A percentile compares a stretch with the other conserved stretches of the same genome.
Evolutionary conservation across 2,888 invertebrate genomes (phyloP).

Genomic region (Epinotia nisella): DNA sequence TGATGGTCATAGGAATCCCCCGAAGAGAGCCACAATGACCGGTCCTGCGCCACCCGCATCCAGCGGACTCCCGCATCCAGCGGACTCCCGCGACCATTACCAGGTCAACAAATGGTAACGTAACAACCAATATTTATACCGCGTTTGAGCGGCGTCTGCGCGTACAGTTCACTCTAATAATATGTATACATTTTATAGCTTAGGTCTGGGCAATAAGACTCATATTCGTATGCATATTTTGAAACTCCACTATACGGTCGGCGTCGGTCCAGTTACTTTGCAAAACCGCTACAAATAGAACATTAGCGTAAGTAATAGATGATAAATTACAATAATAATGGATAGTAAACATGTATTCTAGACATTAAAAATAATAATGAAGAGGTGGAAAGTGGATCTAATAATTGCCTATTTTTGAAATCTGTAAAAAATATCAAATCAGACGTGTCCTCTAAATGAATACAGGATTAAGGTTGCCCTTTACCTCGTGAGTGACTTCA

Average conservation of each 20-base stretch:
- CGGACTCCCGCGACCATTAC: too few relatives aligned
- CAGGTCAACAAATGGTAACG: too few relatives aligned
- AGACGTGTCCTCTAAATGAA: constrained; percentile 4
- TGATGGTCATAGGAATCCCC: too few relatives aligned
- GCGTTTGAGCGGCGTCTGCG: constrained; percentile 8
- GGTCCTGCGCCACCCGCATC: too few relatives aligned
- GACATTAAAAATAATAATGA: neutral
- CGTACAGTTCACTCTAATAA: constrained; percentile 4
- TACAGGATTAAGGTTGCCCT: constrained; percentile 18
- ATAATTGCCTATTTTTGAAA: neutral
- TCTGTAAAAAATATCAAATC: constrained; percentile 8
- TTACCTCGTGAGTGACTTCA: constrained; percentile 18
- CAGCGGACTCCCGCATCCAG: too few relatives aligned
- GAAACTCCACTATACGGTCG: constrained; percentile 50
- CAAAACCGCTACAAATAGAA: constrained; percentile 81
- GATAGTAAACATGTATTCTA: neutral
- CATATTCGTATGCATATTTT: constrained; percentile 21
- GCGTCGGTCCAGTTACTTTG: constrained; percentile 80
- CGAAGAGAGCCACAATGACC: too few relatives aligned
- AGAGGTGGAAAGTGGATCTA: neutral
- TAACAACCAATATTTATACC: constrained; percentile 18
- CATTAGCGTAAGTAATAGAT: constrained; percentile 60
- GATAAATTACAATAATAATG: constrained; percentile 43
- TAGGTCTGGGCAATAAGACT: neutral
- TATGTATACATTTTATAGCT: neutral